Base-by-base conservation (phyloP, 2,888 invertebrate genomes). In the Apoderus coryli region DNA sequence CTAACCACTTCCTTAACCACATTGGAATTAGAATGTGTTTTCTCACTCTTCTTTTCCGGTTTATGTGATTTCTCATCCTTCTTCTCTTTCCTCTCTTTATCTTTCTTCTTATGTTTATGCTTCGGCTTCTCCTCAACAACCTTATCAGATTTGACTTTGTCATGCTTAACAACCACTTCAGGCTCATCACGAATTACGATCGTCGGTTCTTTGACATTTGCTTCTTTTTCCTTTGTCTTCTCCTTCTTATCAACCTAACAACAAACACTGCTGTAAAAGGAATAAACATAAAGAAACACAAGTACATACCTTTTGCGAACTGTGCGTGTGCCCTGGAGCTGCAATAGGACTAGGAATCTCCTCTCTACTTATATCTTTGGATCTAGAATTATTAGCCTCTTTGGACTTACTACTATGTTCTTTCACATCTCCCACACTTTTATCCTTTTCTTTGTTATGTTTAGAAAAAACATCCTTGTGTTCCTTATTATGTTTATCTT, bases 401-500 rank as follows among this genome's bases (percentile, higher is more conserved):
- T n/a, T n/a, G 25, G 7, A 14, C n/a, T 26, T 9, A n/a, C 25
- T 9, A 6, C 25, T 7, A n/a, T 9, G 6, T 6, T 24, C 25
- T 24, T 24, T 24, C 6, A 7, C 7, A 19, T 19, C 19, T 24
- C 10, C 10, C 6, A 7, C 7, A 19, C n/a, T n/a, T 23, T 9
- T 14, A n/a, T 19, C 7, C 46, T 69, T 72, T 39, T 59, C 64
- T 38, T 67, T 65, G 36, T 47, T 61, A 63, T 52, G 60, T 53
- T 67, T 48, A 7, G 19, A 19, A 19, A 19, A 7, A 19, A 19
- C 19, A n/a, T 19, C 19, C n/a, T n/a, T n/a, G n/a, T n/a, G n/a
- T n/a, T n/a, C n/a, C n/a, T n/a, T n/a, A n/a, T n/a, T n/a, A 37
- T 70, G 65, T 30, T 71, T 71, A 38, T 69, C 75, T 44, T 61